Percentiles rank a stretch among this genome's conserved stretches.
phyloP scores from a whole-genome alignment of 30 jellyfish, hydroid and myxozoan species.

The Cassiopea andromeda region DNA sequence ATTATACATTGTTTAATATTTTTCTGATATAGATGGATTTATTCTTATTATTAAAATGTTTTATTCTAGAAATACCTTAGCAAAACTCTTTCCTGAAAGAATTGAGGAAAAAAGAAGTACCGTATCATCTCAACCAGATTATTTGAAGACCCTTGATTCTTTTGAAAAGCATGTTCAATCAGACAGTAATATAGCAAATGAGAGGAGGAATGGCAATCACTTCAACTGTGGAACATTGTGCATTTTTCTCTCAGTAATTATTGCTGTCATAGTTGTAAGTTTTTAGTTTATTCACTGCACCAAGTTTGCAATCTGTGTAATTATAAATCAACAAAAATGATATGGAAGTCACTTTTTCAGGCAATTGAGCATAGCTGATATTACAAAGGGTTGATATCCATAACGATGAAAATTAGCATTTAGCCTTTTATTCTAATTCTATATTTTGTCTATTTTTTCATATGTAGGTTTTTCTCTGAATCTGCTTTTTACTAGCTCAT shows the following conservation, averaged over 20 bases:
- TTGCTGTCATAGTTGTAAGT: conserved; percentile 87
- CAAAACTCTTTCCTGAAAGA: conserved; percentile 58
- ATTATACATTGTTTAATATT: neutral
- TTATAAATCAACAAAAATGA: no score
- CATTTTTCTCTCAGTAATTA: conserved; percentile 41
- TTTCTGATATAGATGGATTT: neutral
- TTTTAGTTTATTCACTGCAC: neutral
- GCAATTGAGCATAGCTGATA: no score
- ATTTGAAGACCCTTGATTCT: conserved; percentile 28
- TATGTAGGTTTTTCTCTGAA: neutral
- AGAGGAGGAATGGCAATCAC: conserved; percentile 13
- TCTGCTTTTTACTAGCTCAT: conserved; percentile 54
- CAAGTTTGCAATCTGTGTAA: no score
- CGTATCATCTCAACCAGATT: conserved; percentile 31
- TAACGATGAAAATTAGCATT: no score
- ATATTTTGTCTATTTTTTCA: neutral
- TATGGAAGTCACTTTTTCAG: no score
- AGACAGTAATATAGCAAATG: conserved; percentile 34
- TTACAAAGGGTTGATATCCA: no score
- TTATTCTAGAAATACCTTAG: conserved; percentile 70
- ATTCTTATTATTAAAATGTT: neutral
- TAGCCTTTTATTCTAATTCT: no score
- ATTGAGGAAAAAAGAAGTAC: conserved; percentile 52
- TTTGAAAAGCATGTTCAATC: conserved; percentile 69
- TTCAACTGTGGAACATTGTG: conserved; percentile 55